Evolutionary conservation across 2,888 invertebrate species (phyloP).

Genomic region (Pheosia tremula): DNA sequence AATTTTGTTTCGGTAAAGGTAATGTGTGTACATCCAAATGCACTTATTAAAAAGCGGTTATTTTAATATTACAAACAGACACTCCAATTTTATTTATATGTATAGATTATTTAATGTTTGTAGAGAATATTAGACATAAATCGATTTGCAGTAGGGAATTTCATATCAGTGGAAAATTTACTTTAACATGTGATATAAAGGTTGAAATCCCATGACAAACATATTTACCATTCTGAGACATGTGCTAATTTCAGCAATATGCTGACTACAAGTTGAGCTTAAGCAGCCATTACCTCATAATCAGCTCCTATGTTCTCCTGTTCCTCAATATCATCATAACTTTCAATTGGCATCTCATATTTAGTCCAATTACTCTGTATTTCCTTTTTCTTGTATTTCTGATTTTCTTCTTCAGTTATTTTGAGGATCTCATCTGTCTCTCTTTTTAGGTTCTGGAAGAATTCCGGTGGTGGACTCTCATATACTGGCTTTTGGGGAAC

Average conservation of each 20-base stretch:
- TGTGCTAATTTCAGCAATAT: neutral
- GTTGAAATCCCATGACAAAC: no score
- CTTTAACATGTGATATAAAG: no score
- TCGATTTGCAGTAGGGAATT: no score
- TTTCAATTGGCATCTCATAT: slow-evolving; percentile 78
- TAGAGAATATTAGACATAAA: neutral
- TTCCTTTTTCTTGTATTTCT: slow-evolving; percentile 78
- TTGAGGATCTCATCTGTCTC: slow-evolving; percentile 78
- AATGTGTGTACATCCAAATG: no score
- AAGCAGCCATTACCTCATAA: slow-evolving; percentile 66
- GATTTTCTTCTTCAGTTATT: slow-evolving; percentile 72
- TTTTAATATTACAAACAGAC: no score
- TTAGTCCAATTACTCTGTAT: slow-evolving; percentile 80
- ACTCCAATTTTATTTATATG: no score
- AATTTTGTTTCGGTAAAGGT: no score
- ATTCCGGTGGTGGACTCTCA: slow-evolving; percentile 71
- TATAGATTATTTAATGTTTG: no score
- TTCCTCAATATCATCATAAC: slow-evolving; percentile 74
- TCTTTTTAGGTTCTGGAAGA: slow-evolving; percentile 68
- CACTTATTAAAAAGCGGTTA: no score
- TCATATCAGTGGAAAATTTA: no score
- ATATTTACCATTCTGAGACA: no score
- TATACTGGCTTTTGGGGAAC: slow-evolving; percentile 58
- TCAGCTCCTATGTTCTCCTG: slow-evolving; percentile 76
- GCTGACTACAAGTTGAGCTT: neutral